Base-by-base conservation (phyloP, 2,888 invertebrate genomes). In the Sphaeridia pumilis region DNA sequence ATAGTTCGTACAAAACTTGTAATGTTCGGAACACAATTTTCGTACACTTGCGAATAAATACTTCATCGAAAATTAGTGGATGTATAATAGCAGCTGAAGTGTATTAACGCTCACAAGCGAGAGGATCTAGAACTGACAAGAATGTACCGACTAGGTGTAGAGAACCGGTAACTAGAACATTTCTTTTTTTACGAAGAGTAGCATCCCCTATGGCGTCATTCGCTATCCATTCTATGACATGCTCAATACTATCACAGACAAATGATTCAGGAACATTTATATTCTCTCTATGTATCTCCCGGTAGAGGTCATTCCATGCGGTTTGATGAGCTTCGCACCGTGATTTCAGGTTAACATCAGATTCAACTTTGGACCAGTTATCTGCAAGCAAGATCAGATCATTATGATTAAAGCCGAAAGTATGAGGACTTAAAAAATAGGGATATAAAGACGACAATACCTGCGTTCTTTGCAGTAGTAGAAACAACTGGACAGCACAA, bases 101-200 rank as follows among this genome's bases (percentile, higher is more conserved):
- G n/a, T n/a, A n/a, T n/a, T 41, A 28, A 12, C 44, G 22, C 25
- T 52, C 46, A 46, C 52, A 41, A 12, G 47, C 22, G 4, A 74
- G 66, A 0, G 76, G 76, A 69, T 77, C 75, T 28, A 81, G 60
- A 42, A 79, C 64, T 42, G 73, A 69, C 35, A 90, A 72, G 7
- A 82, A 76, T 10, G 82, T 81, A 0, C 90, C 90, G 47, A 90
- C 80, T 51, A 92, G 73, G 73, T 88, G 84, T 49, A 92, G 71
- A 38, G 89, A 90, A 4, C 92, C 92, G 0, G 89, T 88, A 0
- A 88, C 77, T 35, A 92, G 73, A 22, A 89, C 73, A 59, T 76
- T 74, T 2, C 67, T 58, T 49, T 20, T 17, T 22, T 41, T 25
- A 7, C 22, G 24, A 25, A 5, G 31, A 2, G 27, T 20, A 7